A percentile compares a stretch with the other conserved stretches of the same genome.
Conservation (phyloP, 2,113 vertebrate genomes). For the Trinectes maculatus region DNA sequence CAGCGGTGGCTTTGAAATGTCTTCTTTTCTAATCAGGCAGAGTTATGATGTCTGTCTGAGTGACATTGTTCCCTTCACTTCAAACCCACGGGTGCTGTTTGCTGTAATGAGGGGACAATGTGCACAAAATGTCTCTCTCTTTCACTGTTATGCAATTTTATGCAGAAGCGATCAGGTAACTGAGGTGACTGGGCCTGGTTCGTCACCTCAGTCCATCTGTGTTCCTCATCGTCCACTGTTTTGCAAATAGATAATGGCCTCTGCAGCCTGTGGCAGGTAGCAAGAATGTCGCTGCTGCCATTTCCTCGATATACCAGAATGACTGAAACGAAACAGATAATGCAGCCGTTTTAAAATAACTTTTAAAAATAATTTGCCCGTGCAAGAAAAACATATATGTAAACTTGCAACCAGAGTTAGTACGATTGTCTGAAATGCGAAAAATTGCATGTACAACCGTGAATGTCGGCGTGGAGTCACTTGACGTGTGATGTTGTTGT, state of each 20-base stretch:
- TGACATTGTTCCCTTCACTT: slow-evolving; percentile 29
- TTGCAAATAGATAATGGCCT: slow-evolving; percentile 69
- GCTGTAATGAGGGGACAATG: slow-evolving; percentile 53
- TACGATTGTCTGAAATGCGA: slow-evolving; percentile 6
- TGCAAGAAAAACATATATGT: no score
- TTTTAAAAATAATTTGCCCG: no score
- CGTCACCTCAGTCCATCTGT: slow-evolving; percentile 69
- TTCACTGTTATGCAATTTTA: slow-evolving; percentile 64
- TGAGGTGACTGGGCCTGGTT: slow-evolving; percentile 60
- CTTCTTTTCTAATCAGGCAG: slow-evolving; percentile 50
- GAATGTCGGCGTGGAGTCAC: no score
- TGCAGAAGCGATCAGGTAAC: slow-evolving; percentile 61
- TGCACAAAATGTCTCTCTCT: slow-evolving; percentile 60
- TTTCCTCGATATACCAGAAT: slow-evolving; percentile 32
- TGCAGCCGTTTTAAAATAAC: no score
- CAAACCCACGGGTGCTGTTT: slow-evolving; percentile 49
- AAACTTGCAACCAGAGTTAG: no score
- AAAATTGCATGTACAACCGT: no score
- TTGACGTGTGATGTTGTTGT: not conserved
- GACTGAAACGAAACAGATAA: slow-evolving; percentile 9
- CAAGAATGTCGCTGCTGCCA: slow-evolving; percentile 25
- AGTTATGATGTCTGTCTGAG: slow-evolving; percentile 44
- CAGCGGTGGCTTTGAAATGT: slow-evolving; percentile 14
- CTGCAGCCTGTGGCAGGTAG: slow-evolving; percentile 70
- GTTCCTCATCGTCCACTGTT: slow-evolving; percentile 69